Percentiles rank a stretch among this genome's conserved stretches.
phyloP scores from a whole-genome alignment of 2,113 vertebrate genomes.

The Chunga burmeisteri region DNA sequence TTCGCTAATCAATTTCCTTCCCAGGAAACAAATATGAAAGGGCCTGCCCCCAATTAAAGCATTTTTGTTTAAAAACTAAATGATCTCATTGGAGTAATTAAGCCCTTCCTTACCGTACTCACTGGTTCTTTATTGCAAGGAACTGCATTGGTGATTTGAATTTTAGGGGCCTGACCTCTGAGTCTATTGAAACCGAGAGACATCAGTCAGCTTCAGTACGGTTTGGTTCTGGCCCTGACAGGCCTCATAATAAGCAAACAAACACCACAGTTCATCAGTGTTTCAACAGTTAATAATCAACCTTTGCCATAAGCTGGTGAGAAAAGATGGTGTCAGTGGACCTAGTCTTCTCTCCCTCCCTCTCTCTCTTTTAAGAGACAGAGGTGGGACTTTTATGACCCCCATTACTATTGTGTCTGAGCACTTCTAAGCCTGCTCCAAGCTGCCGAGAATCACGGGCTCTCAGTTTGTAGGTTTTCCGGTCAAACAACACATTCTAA shows the following conservation, averaged over 20 bases:
- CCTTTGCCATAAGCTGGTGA: neutral
- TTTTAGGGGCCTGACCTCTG: constrained; percentile 36
- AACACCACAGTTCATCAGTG: neutral
- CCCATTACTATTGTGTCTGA: neutral
- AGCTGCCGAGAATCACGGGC: neutral
- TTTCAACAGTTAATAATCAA: constrained; percentile 51
- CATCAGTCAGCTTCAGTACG: constrained; percentile 21
- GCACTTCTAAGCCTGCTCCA: neutral
- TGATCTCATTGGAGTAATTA: neutral
- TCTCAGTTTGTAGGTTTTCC: neutral
- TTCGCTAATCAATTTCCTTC: neutral
- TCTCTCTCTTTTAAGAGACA: neutral
- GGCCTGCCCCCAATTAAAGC: neutral
- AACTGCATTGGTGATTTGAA: neutral
- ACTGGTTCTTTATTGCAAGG: neutral
- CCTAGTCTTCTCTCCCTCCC: neutral
- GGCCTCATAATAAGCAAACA: constrained; percentile 31
- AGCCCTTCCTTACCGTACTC: neutral
- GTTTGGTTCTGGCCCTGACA: constrained; percentile 24
- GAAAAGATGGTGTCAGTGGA: neutral
- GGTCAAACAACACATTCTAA: accelerated
- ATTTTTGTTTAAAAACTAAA: constrained; percentile 42
- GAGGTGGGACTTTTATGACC: constrained; percentile 4
- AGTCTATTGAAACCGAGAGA: constrained; percentile 29
- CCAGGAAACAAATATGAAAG: constrained; percentile 9